Evolutionary conservation across 2,797 vertebrate species (phyloP).

Genomic region (Rhynchotus rufescens): DNA sequence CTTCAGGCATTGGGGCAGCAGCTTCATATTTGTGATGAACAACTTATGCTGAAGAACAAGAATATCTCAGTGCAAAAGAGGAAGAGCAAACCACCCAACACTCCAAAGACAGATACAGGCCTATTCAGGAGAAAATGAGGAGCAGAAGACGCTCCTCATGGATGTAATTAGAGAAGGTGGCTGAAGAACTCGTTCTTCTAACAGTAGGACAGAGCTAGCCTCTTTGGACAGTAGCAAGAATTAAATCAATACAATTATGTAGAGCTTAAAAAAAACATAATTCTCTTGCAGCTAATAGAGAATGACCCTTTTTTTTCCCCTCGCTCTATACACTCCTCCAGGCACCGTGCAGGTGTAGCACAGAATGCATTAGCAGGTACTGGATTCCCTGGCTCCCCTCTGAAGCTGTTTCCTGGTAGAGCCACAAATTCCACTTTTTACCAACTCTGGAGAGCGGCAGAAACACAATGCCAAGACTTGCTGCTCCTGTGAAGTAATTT

Average conservation of each 20-base stretch:
- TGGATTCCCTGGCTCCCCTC: neutral
- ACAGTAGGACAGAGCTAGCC: neutral
- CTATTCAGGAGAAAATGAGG: neutral
- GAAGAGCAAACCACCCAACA: neutral
- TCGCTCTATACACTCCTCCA: rapidly evolving
- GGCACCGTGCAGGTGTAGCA: neutral
- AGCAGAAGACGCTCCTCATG: neutral
- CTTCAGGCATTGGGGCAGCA: neutral
- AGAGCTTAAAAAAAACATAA: neutral
- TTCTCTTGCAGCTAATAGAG: neutral
- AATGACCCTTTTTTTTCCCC: neutral
- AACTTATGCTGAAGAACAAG: neutral
- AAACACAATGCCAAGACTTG: neutral
- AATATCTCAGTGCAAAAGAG: neutral
- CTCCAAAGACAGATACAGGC: neutral
- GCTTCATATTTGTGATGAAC: neutral
- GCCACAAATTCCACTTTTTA: neutral
- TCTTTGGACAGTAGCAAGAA: neutral
- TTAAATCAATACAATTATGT: neutral
- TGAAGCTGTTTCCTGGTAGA: neutral
- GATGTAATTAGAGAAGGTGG: neutral
- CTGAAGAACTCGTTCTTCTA: neutral
- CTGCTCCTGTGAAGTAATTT: neutral
- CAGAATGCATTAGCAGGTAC: neutral
- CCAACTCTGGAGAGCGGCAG: neutral